phyloP scores from a whole-genome alignment of 2,888 invertebrate genomes.

The Spilarctia lutea region DNA sequence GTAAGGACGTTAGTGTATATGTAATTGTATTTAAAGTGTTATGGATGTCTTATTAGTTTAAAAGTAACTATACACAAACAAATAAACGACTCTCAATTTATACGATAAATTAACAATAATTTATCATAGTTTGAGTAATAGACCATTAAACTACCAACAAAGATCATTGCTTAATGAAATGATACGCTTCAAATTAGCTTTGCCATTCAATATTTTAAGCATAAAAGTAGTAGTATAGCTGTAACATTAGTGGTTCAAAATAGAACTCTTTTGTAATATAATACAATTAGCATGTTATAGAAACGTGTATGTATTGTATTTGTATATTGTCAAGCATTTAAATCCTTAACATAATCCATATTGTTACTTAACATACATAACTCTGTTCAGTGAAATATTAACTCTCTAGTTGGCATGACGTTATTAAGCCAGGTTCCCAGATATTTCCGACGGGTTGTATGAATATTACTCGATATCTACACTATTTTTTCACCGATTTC shows the following conservation, averaged over 20 bases:
- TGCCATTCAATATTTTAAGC: neutral
- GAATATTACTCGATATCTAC: too few species aligned
- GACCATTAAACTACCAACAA: slow-evolving; percentile 21
- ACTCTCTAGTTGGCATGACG: too few species aligned
- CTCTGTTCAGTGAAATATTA: neutral
- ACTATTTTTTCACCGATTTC: too few species aligned
- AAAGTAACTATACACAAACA: neutral
- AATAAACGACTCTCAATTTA: slow-evolving; percentile 3
- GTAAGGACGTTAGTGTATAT: too few species aligned
- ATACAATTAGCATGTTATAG: neutral
- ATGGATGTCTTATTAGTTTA: neutral
- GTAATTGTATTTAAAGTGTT: too few species aligned
- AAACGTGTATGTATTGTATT: neutral
- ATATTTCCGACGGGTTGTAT: too few species aligned
- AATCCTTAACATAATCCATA: neutral
- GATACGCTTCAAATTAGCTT: slow-evolving; percentile 9
- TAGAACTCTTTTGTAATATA: neutral
- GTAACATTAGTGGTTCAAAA: neutral
- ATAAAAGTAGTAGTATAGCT: neutral
- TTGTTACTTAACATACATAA: neutral
- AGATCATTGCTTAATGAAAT: slow-evolving; percentile 9
- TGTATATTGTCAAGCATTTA: neutral
- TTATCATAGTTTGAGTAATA: slow-evolving; percentile 25
- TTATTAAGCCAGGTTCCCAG: too few species aligned
- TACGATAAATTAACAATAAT: slow-evolving; percentile 25